Evolutionary conservation across 2,888 invertebrate genomes (phyloP).

Genomic region (Sarcophaga caerulescens): DNA sequence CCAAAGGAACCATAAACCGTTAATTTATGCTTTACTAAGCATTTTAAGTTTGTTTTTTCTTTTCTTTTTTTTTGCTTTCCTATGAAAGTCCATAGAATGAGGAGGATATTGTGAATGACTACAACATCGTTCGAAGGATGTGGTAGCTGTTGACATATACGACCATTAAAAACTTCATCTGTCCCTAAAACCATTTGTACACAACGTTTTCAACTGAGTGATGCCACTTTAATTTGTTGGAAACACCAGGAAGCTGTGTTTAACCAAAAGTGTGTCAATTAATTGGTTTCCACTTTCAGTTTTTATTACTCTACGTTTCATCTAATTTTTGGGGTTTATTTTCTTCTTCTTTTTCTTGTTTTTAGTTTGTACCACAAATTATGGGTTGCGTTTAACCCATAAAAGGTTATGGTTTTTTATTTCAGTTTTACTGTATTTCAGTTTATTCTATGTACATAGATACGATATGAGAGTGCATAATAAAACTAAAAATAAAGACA

Average conservation of each 20-base stretch:
- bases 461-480: too few relatives aligned
- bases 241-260: neutral
- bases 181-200: neutral
- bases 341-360: neutral
- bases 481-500: too few relatives aligned
- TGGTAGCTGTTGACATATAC: neutral
- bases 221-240: neutral
- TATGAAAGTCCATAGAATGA: neutral
- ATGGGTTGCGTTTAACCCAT: neutral
- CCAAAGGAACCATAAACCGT: neutral
- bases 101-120: neutral
- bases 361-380: neutral
- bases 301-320: neutral
- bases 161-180: neutral
- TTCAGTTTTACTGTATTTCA: too few relatives aligned
- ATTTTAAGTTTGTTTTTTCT: neutral
- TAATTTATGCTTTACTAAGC: constrained; percentile 34
- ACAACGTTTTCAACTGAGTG: neutral
- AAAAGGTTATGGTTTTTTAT: too few relatives aligned
- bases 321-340: neutral
- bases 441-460: too few relatives aligned
- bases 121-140: neutral
- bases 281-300: neutral
- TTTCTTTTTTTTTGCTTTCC: neutral
- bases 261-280: neutral